phyloP scores from a whole-genome alignment of 2,113 vertebrate species.

The Pteronura brasiliensis region DNA sequence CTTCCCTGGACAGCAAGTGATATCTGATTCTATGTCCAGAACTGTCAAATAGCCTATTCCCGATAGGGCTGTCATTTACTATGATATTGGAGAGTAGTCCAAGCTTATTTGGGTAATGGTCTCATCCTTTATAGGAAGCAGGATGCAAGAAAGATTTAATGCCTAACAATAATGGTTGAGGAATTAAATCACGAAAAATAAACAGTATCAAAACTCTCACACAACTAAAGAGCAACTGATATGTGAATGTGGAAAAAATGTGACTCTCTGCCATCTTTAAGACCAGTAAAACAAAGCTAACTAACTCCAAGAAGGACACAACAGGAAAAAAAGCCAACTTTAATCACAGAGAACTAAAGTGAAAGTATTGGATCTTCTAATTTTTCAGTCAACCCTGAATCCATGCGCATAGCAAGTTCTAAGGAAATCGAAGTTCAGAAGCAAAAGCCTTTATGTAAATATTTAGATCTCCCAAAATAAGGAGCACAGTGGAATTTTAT shows the following conservation, averaged over 20 bases:
- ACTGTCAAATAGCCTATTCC: not conserved
- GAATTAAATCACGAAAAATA: not conserved
- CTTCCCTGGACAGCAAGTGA: not conserved
- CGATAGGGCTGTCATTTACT: not conserved
- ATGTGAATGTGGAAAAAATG: not conserved
- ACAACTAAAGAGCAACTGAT: not conserved
- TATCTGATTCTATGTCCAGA: not conserved
- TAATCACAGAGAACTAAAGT: not conserved
- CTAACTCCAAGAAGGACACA: not conserved
- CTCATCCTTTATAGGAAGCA: not conserved
- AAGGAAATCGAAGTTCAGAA: not conserved
- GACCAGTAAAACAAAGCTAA: slow-evolving; percentile 22
- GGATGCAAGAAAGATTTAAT: not conserved
- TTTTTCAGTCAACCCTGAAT: slow-evolving; percentile 6
- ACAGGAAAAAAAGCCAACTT: not conserved
- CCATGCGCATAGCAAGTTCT: not conserved
- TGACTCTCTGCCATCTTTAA: not conserved
- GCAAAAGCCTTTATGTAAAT: not conserved
- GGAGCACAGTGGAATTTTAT: not conserved
- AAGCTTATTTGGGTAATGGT: not conserved
- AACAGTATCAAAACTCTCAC: not conserved
- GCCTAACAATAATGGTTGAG: not conserved
- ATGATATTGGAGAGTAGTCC: not conserved
- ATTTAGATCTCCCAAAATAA: not conserved
- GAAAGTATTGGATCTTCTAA: not conserved